Base-by-base conservation (phyloP, 2,888 invertebrate genomes). In the Cheilosia scutellata region DNA sequence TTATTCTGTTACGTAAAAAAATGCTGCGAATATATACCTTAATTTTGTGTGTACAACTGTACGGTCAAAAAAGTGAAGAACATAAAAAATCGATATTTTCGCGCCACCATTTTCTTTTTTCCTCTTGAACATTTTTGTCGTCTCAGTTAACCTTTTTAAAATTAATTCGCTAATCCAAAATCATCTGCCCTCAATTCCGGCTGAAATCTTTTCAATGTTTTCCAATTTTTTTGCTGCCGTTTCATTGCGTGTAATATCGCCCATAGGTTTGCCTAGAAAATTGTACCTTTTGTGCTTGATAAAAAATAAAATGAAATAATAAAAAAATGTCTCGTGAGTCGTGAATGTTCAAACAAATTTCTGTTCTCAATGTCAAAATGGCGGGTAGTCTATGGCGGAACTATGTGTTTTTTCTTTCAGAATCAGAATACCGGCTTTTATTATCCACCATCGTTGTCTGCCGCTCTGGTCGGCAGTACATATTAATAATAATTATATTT, bases 41-140 rank as follows among this genome's bases (percentile, higher is more conserved):
- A 25, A 57, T 66, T 66, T 47, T 62, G 47, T 75, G 75, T 79
- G 60, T 84, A 80, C 55, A 74, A 75, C 37, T 63, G 55, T 70
- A 76, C 53, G 70, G 49, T 55, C 65, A 66, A 47, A 53, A 62
- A 75, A 68, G 13, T 62, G 47, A 62, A 51, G 9, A 40, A 62
- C 29, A 57, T 55, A 62, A 79, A 75, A 82, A 77, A 86, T 86
- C 86, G 44, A 86, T 86, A 68, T 42, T 82, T 82, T 80, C 77
- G 76, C 86, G 86, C 86, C 86, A 77, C 86, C 86, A 86, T 86
- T 86, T 86, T 82, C 72, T 82, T 86, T 86, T 77, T 65, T 55
- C 27, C 68, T 51, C 66, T 63, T 53, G 20, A 4, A 72, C 20
- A 72, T 80, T 76, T 63, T 82, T 80, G 72, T 71, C 75, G 44